These are phyloP conservation scores for Syndactyla subalaris DNA, from an alignment of 2,797 vertebrate genomes.

Conservation along the genomic window DNA sequence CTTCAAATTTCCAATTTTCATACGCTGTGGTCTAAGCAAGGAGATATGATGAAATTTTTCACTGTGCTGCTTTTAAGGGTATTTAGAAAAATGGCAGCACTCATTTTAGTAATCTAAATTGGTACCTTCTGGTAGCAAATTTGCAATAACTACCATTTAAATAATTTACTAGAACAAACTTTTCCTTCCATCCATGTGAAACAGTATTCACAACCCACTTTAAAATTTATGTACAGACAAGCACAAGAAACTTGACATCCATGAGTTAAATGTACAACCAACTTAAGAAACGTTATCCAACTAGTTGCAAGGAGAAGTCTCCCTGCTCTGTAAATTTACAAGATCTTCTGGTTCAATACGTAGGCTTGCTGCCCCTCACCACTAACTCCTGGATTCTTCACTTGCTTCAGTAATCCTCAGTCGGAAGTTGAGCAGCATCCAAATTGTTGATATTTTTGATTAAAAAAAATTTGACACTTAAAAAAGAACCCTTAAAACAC, in stretches of 20 bases:
- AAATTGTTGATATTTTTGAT: constrained; percentile 59
- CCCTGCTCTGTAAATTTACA: constrained; percentile 64
- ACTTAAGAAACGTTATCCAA: constrained; percentile 63
- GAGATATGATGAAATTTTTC: constrained; percentile 42
- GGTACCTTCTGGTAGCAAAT: constrained; percentile 45
- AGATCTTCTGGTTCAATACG: constrained; percentile 37
- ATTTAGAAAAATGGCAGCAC: constrained; percentile 49
- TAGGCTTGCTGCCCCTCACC: constrained; percentile 40
- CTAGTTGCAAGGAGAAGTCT: constrained; percentile 51
- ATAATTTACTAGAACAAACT: constrained; percentile 66
- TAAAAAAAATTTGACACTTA: constrained; percentile 60
- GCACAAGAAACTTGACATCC: constrained; percentile 70
- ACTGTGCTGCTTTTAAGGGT: constrained; percentile 55
- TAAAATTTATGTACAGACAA: constrained; percentile 78
- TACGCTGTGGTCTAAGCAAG: constrained; percentile 44
- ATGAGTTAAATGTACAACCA: constrained; percentile 73
- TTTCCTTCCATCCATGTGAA: constrained; percentile 66
- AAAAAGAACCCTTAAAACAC: constrained; percentile 71
- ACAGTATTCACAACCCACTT: constrained; percentile 73
- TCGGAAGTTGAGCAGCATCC: constrained; percentile 59
- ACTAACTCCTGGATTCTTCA: constrained; percentile 48
- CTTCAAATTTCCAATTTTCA: constrained; percentile 64
- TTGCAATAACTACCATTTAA: constrained; percentile 48
- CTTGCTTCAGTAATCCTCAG: constrained; percentile 55
- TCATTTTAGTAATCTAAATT: constrained; percentile 16